A percentile compares a stretch with the other conserved stretches of the same genome.
Conservation (phyloP, 1,140 invertebrate genomes). For the Latrodectus geometricus region DNA sequence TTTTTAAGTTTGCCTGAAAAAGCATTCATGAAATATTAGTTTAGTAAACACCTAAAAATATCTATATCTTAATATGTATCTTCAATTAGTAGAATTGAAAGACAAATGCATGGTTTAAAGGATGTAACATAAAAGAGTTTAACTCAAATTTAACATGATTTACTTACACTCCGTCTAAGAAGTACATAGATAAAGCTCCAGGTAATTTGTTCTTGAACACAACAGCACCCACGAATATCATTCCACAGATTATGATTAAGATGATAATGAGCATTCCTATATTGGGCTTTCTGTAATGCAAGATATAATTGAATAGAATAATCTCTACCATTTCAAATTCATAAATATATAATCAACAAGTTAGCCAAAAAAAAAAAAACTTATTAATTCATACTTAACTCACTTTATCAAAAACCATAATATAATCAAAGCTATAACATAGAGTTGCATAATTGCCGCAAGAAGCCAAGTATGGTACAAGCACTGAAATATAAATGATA, state of each 20-base stretch:
- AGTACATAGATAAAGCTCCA: slow-evolving; percentile 32
- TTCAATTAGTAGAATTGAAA: too few relatives aligned
- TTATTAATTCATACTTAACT: background rate
- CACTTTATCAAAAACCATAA: slow-evolving; percentile 55
- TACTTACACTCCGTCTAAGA: slow-evolving; percentile 50
- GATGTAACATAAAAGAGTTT: too few relatives aligned
- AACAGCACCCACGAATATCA: slow-evolving; percentile 28
- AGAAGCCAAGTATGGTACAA: slow-evolving; percentile 63
- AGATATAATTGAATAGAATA: background rate
- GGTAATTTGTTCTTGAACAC: slow-evolving; percentile 51
- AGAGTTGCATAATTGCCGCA: slow-evolving; percentile 59
- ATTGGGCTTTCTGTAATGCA: slow-evolving; percentile 35
- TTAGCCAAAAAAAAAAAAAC: background rate
- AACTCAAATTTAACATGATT: background rate
- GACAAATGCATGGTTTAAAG: too few relatives aligned
- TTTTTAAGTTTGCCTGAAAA: too few relatives aligned
- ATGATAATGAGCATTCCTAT: slow-evolving; percentile 33
- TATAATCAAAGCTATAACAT: slow-evolving; percentile 32
- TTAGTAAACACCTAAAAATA: too few relatives aligned
- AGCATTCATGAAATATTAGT: too few relatives aligned
- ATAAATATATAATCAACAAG: background rate
- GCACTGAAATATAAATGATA: slow-evolving; percentile 39
- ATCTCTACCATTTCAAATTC: background rate
- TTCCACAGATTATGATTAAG: slow-evolving; percentile 23
- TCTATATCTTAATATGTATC: too few relatives aligned